These are phyloP conservation scores for Coleophora deauratella DNA, from an alignment of 2,888 invertebrate genomes.

Conservation along the genomic window DNA sequence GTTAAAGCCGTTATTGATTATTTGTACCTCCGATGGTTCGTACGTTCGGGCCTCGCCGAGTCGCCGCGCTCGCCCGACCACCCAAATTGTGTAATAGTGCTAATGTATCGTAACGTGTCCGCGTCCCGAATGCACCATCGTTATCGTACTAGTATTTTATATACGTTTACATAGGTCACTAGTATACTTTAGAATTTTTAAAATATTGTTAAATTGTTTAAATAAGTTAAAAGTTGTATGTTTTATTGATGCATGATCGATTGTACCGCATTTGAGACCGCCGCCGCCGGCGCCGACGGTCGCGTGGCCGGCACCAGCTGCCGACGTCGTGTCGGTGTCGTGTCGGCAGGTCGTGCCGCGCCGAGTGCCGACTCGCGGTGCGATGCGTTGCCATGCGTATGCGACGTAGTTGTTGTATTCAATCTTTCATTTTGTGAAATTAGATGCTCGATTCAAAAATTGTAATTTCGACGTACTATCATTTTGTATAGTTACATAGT, in stretches of 20 bases:
- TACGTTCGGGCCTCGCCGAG: constrained; percentile 36
- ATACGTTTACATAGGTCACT: constrained; percentile 60
- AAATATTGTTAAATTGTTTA: constrained; percentile 70
- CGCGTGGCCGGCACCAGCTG: too few relatives aligned
- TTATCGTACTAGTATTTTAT: constrained; percentile 52
- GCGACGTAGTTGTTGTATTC: too few relatives aligned
- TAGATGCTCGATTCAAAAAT: constrained; percentile 66
- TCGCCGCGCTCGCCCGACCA: constrained; percentile 18
- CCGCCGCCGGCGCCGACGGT: constrained; percentile 57
- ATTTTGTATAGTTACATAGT: constrained; percentile 74
- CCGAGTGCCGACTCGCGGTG: constrained; percentile 17
- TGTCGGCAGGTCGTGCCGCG: too few relatives aligned
- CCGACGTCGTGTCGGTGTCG: too few relatives aligned
- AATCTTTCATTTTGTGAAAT: constrained; percentile 50
- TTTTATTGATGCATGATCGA: constrained; percentile 62
- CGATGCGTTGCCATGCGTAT: constrained; percentile 1
- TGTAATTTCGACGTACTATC: constrained; percentile 70
- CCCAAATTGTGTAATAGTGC: constrained; percentile 32
- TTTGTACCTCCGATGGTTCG: constrained; percentile 54
- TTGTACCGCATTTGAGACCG: constrained; percentile 59
- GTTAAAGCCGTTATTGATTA: constrained; percentile 68
- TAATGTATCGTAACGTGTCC: constrained; percentile 21
- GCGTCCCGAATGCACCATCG: constrained; percentile 48
- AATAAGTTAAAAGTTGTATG: constrained; percentile 70
- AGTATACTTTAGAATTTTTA: constrained; percentile 67